Evolutionary conservation across 2,888 invertebrate species (phyloP).

Genomic region (Girardia tigrina): DNA sequence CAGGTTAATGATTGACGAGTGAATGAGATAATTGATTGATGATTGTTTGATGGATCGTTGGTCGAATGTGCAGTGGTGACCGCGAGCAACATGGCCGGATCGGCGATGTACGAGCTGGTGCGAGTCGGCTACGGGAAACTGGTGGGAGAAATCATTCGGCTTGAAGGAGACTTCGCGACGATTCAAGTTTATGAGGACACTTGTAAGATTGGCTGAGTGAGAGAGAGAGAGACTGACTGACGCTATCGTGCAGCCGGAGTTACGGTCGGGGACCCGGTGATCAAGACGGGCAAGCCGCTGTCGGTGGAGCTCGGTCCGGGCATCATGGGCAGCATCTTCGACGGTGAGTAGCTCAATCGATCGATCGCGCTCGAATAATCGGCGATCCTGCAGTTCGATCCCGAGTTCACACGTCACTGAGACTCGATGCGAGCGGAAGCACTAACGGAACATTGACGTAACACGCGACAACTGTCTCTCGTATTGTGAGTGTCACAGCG

Average conservation of each 20-base stretch:
- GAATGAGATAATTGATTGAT: not conserved
- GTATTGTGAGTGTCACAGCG: too few relatives aligned
- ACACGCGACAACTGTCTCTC: too few relatives aligned
- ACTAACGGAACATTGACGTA: too few relatives aligned
- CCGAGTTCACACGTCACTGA: too few relatives aligned
- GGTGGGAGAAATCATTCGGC: conserved; percentile 97
- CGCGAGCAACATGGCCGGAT: conserved; percentile 94
- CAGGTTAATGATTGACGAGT: too few relatives aligned
- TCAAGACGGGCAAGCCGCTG: conserved; percentile 91
- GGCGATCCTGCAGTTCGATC: too few relatives aligned
- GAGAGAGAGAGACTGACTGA: too few relatives aligned
- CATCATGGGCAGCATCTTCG: conserved; percentile 96
- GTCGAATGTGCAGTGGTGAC: too few relatives aligned
- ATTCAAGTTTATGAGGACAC: conserved; percentile 71
- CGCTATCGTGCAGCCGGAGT: conserved; percentile 85
- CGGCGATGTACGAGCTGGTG: conserved; percentile 99
- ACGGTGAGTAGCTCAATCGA: too few relatives aligned
- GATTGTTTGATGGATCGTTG: not conserved
- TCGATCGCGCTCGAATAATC: too few relatives aligned
- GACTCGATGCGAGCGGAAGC: too few relatives aligned
- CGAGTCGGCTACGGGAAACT: conserved; percentile 92
- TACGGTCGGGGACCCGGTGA: conserved; percentile 94
- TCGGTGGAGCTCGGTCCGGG: conserved; percentile 97
- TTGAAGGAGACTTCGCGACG: conserved; percentile 98
- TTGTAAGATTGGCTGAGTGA: conserved; percentile 49